These are phyloP conservation scores for Napeogenes inachia DNA, from an alignment of 2,888 invertebrate genomes.

Conservation along the genomic window DNA sequence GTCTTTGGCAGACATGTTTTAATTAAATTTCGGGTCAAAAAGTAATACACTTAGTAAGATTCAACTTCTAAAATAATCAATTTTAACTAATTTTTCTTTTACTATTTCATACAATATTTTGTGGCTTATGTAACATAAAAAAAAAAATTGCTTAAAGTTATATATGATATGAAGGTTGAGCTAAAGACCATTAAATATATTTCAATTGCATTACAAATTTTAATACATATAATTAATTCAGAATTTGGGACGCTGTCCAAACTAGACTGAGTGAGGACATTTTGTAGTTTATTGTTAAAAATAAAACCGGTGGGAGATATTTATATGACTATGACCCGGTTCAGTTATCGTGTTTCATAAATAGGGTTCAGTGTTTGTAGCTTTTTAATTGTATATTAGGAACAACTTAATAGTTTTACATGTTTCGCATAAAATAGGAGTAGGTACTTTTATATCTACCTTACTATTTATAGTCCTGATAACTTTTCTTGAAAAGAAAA, in stretches of 20 bases:
- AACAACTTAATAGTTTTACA: not conserved
- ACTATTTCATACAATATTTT: no score
- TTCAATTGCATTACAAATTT: not conserved
- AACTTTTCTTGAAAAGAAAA: no score
- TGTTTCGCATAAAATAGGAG: not conserved
- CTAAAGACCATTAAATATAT: not conserved
- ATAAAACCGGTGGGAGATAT: constrained; percentile 68
- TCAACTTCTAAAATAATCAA: no score
- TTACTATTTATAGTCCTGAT: no score
- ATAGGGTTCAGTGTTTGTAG: constrained; percentile 46
- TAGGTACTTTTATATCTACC: no score
- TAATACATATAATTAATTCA: constrained; percentile 10
- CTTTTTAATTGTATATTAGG: not conserved
- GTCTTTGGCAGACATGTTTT: constrained; percentile 4
- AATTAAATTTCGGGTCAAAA: not conserved
- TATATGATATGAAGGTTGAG: no score
- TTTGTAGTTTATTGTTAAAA: constrained; percentile 62
- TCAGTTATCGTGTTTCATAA: constrained; percentile 59
- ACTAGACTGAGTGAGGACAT: constrained; percentile 56
- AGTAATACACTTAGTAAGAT: no score
- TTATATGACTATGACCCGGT: constrained; percentile 73
- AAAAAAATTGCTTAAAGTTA: no score
- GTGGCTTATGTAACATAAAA: no score
- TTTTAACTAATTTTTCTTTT: no score
- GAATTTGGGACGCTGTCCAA: constrained; percentile 30